Evolutionary conservation across 2,797 vertebrate species (phyloP).

Genomic region (Microchirus variegatus): DNA sequence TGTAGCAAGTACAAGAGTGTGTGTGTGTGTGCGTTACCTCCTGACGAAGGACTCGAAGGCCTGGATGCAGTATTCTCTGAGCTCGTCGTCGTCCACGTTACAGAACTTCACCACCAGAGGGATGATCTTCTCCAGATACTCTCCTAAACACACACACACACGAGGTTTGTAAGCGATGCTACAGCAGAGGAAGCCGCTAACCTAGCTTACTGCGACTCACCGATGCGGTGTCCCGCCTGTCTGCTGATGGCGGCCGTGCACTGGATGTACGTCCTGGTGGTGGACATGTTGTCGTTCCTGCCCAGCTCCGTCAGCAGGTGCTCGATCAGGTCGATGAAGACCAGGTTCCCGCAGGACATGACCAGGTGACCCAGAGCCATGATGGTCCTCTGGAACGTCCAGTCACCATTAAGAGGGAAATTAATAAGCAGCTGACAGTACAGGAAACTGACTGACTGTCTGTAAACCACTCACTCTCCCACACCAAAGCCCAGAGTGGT

Average conservation of each 20-base stretch:
- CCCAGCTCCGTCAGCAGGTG: slow-evolving; percentile 96
- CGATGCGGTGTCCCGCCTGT: slow-evolving; percentile 97
- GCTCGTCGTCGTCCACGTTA: slow-evolving; percentile 96
- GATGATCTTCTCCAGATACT: slow-evolving; percentile 97
- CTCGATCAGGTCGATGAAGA: slow-evolving; percentile 98
- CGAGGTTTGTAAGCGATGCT: neutral
- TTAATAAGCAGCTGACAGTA: too few species aligned
- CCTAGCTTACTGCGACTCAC: slow-evolving; percentile 75
- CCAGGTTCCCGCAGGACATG: slow-evolving; percentile 98
- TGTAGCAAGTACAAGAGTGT: too few species aligned
- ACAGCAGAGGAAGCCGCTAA: neutral
- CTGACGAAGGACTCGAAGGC: slow-evolving; percentile 99
- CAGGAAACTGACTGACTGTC: too few species aligned
- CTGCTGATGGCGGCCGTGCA: slow-evolving; percentile 99
- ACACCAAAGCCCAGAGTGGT: too few species aligned
- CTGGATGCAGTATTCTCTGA: slow-evolving; percentile 99
- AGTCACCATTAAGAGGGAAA: neutral
- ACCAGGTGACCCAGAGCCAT: slow-evolving; percentile 99
- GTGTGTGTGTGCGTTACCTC: slow-evolving; percentile 77
- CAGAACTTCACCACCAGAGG: slow-evolving; percentile 99
- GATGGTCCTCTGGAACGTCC: slow-evolving; percentile 78
- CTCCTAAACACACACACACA: slow-evolving; percentile 76
- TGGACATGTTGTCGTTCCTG: slow-evolving; percentile 98
- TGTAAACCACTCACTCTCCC: too few species aligned
- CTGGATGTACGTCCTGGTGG: slow-evolving; percentile 98